Evolutionary conservation across 23 tunicate species (phyloP).

Genomic region (Ciona savignyi): DNA sequence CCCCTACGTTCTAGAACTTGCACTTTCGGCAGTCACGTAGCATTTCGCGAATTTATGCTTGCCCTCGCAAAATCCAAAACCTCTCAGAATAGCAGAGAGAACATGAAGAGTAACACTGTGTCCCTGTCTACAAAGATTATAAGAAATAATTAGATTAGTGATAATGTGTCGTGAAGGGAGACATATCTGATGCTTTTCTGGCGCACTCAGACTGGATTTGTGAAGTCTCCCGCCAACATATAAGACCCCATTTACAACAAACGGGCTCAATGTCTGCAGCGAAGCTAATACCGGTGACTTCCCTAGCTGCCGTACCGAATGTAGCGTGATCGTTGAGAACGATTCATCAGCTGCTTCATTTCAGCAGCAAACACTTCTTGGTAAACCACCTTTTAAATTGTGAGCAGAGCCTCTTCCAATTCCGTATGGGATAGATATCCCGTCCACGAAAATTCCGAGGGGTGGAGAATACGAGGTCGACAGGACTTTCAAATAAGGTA

Average conservation of each 20-base stretch:
- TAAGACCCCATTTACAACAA: slow-evolving; percentile 10
- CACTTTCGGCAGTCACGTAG: too few species aligned
- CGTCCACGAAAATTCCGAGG: background rate
- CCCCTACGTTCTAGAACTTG: too few species aligned
- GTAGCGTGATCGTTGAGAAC: too few species aligned
- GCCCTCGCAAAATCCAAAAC: slow-evolving; percentile 21
- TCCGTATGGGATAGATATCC: slow-evolving; percentile 5
- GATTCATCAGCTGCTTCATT: too few species aligned
- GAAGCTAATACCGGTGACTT: too few species aligned
- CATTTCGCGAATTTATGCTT: too few species aligned
- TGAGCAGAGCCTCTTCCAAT: slow-evolving; percentile 11
- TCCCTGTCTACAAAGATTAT: slow-evolving; percentile 12
- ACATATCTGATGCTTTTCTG: slow-evolving; percentile 7
- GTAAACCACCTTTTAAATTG: slow-evolving; percentile 21
- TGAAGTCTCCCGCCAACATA: slow-evolving; percentile 16
- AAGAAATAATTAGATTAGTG: background rate
- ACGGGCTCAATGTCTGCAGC: too few species aligned
- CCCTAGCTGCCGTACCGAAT: too few species aligned
- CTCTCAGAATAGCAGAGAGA: background rate
- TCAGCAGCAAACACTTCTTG: slow-evolving; percentile 7
- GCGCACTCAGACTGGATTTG: background rate
- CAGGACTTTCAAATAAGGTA: too few species aligned
- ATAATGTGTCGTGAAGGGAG: slow-evolving; percentile 4
- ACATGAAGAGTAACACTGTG: slow-evolving; percentile 17
- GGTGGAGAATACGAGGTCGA: too few species aligned